Percentiles rank a stretch among this genome's conserved stretches.
Evolutionary conservation across 2,797 vertebrate genomes (phyloP).

Genomic region (Lepilemur septentrionalis): DNA sequence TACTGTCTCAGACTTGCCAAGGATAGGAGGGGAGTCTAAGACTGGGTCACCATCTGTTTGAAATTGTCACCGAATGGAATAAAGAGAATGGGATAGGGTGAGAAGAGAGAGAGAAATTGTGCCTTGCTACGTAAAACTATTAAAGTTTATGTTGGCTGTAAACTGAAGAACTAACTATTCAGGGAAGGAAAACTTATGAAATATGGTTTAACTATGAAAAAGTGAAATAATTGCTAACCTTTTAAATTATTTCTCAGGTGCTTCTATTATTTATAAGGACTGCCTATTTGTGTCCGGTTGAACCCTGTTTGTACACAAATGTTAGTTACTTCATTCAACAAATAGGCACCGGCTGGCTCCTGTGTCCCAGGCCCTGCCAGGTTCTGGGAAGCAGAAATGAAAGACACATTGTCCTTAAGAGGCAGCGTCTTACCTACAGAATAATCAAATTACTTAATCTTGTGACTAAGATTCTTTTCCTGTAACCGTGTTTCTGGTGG

Average conservation of each 20-base stretch:
- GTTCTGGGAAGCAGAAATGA: background rate
- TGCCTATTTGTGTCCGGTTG: background rate
- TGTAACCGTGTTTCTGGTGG: background rate
- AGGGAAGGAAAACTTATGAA: background rate
- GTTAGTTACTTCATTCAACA: background rate
- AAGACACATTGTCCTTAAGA: background rate
- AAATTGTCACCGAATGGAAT: background rate
- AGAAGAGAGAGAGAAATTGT: background rate
- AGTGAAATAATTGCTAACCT: background rate
- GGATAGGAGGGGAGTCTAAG: background rate
- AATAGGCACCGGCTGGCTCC: background rate
- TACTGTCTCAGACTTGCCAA: background rate
- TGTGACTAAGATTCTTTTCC: background rate
- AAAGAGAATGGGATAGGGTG: background rate
- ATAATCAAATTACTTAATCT: background rate
- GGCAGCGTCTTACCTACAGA: background rate
- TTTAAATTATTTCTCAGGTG: background rate
- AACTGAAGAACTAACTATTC: background rate
- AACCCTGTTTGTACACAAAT: background rate
- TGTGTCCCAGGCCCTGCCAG: background rate
- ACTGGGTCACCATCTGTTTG: background rate
- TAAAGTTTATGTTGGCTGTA: background rate
- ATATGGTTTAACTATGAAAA: background rate
- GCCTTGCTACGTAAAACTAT: background rate
- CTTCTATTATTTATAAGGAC: background rate